A percentile compares a stretch with the other conserved stretches of the same genome.
Evolutionary conservation across 2,797 vertebrate species (phyloP).

Genomic region (Threskiornis aethiopicus): DNA sequence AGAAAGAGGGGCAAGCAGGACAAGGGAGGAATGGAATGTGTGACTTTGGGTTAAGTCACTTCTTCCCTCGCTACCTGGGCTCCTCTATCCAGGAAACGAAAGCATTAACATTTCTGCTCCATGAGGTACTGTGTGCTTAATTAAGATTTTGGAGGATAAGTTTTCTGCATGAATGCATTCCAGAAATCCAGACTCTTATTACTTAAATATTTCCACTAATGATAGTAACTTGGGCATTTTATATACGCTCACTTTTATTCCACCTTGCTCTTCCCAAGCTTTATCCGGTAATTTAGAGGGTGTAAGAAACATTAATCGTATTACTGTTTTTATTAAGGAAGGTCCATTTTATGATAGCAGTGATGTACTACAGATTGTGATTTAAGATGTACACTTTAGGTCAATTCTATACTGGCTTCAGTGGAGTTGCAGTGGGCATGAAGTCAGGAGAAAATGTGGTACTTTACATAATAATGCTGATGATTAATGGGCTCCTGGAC

Average conservation of each 20-base stretch:
- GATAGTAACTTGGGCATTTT: slow-evolving; percentile 18
- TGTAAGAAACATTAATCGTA: background rate
- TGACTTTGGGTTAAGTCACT: background rate
- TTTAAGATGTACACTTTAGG: slow-evolving; percentile 44
- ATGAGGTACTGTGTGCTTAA: slow-evolving; percentile 3
- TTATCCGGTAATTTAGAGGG: slow-evolving; percentile 34
- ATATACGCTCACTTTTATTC: slow-evolving; percentile 19
- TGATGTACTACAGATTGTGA: slow-evolving; percentile 21
- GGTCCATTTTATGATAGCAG: background rate
- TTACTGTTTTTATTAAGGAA: slow-evolving; percentile 46
- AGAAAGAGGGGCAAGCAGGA: background rate
- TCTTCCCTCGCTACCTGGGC: background rate
- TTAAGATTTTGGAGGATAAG: slow-evolving; percentile 43
- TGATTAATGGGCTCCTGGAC: slow-evolving; percentile 41
- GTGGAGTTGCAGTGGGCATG: slow-evolving; percentile 27
- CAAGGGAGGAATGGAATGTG: background rate
- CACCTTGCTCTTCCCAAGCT: slow-evolving; percentile 8
- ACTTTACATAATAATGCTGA: slow-evolving; percentile 49
- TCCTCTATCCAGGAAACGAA: background rate
- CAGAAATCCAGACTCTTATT: slow-evolving; percentile 34
- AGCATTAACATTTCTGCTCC: background rate
- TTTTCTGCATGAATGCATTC: slow-evolving; percentile 52
- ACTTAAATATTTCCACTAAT: slow-evolving; percentile 53
- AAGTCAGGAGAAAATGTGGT: slow-evolving; percentile 47
- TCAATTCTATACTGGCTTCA: slow-evolving; percentile 32